Conservation (phyloP, 2,113 vertebrate species). For the Tachuris rubrigastra region DNA sequence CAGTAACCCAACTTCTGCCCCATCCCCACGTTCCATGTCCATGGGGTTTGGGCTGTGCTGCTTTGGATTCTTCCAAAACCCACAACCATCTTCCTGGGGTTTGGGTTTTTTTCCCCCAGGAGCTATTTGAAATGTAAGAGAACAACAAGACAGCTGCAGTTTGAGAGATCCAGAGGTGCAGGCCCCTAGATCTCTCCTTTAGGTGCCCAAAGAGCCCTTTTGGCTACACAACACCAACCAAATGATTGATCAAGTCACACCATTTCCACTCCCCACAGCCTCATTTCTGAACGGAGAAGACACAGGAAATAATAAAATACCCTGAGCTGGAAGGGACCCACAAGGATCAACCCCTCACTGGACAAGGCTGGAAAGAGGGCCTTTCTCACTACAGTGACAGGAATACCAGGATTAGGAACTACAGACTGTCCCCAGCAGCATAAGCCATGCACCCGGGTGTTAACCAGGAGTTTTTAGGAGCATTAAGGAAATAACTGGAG, state of each 20-base stretch:
- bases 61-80: neutral
- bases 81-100: fast-evolving
- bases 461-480: fast-evolving
- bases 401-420: fast-evolving
- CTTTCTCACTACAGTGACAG: fast-evolving
- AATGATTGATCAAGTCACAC: fast-evolving
- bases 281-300: fast-evolving
- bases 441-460: fast-evolving
- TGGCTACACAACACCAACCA: neutral
- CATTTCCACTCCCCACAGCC: neutral
- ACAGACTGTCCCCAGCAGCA: neutral
- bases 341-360: neutral
- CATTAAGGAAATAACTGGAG: neutral
- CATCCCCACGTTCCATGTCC: fast-evolving
- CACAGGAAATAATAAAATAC: neutral
- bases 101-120: neutral
- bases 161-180: no score
- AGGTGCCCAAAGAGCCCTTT: fast-evolving
- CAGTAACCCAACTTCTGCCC: fast-evolving
- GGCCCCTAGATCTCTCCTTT: neutral
- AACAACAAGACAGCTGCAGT: no score
- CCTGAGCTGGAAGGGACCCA: neutral
- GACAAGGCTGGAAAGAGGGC: neutral
- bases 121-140: fast-evolving
- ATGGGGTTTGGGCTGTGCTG: fast-evolving